Conservation (phyloP, 2,113 vertebrate genomes). For the Halcyon senegalensis region DNA sequence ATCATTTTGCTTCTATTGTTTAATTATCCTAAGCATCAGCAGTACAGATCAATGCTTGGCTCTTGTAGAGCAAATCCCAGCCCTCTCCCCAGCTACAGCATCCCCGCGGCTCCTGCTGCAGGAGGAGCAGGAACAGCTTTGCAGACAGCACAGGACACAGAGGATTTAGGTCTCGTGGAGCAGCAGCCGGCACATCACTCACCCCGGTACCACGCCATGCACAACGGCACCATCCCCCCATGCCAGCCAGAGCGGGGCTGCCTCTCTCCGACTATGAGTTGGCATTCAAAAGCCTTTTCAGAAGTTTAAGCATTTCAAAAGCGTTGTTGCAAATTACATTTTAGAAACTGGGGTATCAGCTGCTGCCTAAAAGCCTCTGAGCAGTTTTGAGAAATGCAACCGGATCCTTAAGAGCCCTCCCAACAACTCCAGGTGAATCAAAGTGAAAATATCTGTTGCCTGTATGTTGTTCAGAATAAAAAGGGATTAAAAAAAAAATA, state of each 20-base stretch:
- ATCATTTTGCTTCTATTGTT: background rate
- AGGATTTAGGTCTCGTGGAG: background rate
- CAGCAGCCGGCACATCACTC: accelerated
- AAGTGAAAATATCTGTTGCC: background rate
- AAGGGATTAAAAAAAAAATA: background rate
- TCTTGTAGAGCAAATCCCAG: background rate
- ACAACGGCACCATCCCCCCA: accelerated
- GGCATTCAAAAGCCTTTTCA: background rate
- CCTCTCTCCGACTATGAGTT: accelerated
- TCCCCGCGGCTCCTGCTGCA: background rate
- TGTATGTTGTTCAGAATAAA: background rate
- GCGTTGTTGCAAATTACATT: background rate
- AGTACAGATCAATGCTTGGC: background rate
- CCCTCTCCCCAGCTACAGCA: background rate
- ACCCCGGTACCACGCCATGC: accelerated
- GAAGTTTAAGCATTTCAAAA: background rate
- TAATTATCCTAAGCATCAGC: conserved; percentile 30
- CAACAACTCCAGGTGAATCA: background rate
- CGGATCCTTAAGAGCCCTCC: background rate
- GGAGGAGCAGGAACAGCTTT: background rate
- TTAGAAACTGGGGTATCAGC: background rate
- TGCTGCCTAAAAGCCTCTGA: background rate
- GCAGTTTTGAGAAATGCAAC: background rate
- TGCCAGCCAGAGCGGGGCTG: background rate
- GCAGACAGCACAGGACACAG: background rate